Evolutionary conservation across 2,797 vertebrate genomes (phyloP).

Genomic region (Molothrus aeneus): DNA sequence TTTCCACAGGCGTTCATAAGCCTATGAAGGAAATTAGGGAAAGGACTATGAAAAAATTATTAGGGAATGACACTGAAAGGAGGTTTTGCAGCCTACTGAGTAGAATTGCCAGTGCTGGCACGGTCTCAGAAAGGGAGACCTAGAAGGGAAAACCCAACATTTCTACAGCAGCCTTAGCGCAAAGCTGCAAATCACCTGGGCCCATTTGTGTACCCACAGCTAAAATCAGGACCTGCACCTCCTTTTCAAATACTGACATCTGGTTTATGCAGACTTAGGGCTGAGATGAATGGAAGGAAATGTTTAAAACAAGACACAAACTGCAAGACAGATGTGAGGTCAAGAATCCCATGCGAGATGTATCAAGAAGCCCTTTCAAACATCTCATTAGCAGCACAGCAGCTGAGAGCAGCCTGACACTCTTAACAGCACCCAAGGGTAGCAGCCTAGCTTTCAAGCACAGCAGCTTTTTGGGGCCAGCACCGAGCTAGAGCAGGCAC

Average conservation of each 20-base stretch:
- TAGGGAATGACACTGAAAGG: background rate
- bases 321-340: slow-evolving; percentile 10
- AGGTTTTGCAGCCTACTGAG: background rate
- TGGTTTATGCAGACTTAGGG: background rate
- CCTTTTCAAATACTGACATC: background rate
- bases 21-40: background rate
- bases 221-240: background rate
- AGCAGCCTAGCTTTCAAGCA: background rate
- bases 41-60: background rate
- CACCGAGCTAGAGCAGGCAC: fast-evolving
- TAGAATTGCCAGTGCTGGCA: background rate
- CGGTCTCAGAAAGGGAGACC: background rate
- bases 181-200: background rate
- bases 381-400: background rate
- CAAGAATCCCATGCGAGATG: background rate
- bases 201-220: background rate
- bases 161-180: background rate
- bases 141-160: background rate
- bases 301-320: background rate
- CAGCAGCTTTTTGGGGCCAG: background rate
- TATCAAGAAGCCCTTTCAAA: slow-evolving; percentile 18
- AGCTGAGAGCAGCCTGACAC: background rate
- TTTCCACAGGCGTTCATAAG: background rate
- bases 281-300: background rate
- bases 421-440: background rate